A percentile compares a stretch with the other conserved stretches of the same genome.
Evolutionary conservation across 2,888 invertebrate genomes (phyloP).

Genomic region (Scotopteryx bipunctaria): DNA sequence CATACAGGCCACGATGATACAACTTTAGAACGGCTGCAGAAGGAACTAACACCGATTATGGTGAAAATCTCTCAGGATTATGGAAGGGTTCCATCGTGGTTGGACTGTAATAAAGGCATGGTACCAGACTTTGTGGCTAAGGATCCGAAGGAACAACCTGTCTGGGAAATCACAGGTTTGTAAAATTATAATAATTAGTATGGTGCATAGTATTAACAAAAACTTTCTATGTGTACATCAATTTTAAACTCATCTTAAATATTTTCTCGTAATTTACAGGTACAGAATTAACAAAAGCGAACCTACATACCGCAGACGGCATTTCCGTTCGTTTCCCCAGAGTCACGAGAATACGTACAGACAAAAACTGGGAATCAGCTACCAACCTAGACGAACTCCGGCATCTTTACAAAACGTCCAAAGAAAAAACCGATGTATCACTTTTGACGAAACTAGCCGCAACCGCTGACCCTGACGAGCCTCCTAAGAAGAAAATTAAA

Average conservation of each 20-base stretch:
- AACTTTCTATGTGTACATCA: too few species aligned
- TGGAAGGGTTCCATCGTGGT: slow-evolving; percentile 89
- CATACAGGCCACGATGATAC: slow-evolving; percentile 95
- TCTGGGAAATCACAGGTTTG: slow-evolving; percentile 96
- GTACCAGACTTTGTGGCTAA: slow-evolving; percentile 94
- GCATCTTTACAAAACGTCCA: slow-evolving; percentile 86
- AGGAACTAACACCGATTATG: slow-evolving; percentile 84
- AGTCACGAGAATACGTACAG: slow-evolving; percentile 90
- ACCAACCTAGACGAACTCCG: slow-evolving; percentile 90
- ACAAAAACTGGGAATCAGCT: slow-evolving; percentile 93
- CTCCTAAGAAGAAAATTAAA: slow-evolving; percentile 58
- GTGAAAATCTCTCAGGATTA: slow-evolving; percentile 90
- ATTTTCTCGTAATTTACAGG: slow-evolving; percentile 62
- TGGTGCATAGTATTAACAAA: background rate
- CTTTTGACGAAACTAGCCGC: slow-evolving; percentile 77
- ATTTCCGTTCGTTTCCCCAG: slow-evolving; percentile 97
- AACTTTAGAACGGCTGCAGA: slow-evolving; percentile 90
- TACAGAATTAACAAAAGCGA: slow-evolving; percentile 90
- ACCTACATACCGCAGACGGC: slow-evolving; percentile 95
- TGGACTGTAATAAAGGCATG: slow-evolving; percentile 91
- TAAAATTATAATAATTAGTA: slow-evolving; percentile 17
- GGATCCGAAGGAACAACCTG: slow-evolving; percentile 93
- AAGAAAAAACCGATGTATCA: slow-evolving; percentile 85
- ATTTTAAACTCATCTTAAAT: background rate
- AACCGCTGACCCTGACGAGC: slow-evolving; percentile 49